A percentile compares a stretch with the other conserved stretches of the same genome.
These are phyloP conservation scores for Drosophila pruinosa DNA, from an alignment of 1,140 invertebrate species.

Conservation along the genomic window DNA sequence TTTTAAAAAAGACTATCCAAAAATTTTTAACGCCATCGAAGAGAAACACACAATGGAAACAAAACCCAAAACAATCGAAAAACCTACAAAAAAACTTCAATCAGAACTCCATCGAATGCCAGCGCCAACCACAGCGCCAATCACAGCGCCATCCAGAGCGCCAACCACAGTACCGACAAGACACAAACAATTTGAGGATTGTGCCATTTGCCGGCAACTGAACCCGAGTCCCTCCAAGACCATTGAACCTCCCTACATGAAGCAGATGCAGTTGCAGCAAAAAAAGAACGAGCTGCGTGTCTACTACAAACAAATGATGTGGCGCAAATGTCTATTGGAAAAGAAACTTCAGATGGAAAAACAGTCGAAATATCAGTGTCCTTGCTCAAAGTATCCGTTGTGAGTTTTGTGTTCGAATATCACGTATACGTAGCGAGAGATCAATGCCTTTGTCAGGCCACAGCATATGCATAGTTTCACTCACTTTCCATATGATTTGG, in stretches of 20 bases:
- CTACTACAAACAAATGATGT: constrained; percentile 34
- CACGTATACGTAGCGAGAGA: not conserved
- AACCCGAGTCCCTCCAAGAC: not conserved
- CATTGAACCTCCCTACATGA: constrained; percentile 29
- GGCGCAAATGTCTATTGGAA: not conserved
- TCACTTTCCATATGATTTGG: constrained; percentile 7
- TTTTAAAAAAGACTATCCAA: too few relatives aligned
- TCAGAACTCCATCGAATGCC: too few relatives aligned
- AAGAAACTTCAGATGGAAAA: not conserved
- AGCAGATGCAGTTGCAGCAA: constrained; percentile 23
- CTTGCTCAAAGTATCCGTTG: not conserved
- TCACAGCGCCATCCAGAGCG: too few relatives aligned
- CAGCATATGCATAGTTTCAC: not conserved
- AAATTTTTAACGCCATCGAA: too few relatives aligned
- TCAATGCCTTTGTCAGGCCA: not conserved
- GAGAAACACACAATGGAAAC: too few relatives aligned
- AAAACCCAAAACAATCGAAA: too few relatives aligned
- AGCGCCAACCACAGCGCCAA: too few relatives aligned
- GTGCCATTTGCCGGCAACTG: constrained; percentile 9
- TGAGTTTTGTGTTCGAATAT: not conserved
- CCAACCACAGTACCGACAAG: not conserved
- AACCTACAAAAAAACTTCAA: too few relatives aligned
- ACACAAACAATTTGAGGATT: not conserved
- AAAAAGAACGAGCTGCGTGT: constrained; percentile 28
- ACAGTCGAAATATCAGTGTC: too few relatives aligned